Evolutionary conservation across 2,113 vertebrate species (phyloP).

Genomic region (Rhynchomys soricoides): DNA sequence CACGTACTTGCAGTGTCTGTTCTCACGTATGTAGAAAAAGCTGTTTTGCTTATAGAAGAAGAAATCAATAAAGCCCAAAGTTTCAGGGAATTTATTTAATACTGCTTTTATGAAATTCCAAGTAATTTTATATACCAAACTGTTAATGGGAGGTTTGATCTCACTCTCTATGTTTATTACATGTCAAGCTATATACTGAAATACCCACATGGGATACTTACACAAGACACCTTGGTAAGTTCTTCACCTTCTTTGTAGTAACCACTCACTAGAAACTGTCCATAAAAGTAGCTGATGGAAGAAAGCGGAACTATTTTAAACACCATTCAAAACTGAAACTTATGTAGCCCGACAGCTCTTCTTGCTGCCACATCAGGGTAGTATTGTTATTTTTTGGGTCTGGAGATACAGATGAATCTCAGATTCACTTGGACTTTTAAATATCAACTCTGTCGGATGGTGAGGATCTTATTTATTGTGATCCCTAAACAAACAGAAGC

Average conservation of each 20-base stretch:
- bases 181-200: neutral
- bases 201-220: neutral
- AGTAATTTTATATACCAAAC: neutral
- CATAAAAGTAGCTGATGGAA: neutral
- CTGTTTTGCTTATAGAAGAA: neutral
- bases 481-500: neutral
- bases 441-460: neutral
- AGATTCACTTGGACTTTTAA: constrained; percentile 25
- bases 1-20: neutral
- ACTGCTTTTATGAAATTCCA: constrained; percentile 10
- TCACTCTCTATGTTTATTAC: constrained; percentile 8
- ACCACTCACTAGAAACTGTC: neutral
- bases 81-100: constrained; percentile 31
- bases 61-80: neutral
- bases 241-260: constrained; percentile 27
- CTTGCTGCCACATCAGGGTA: neutral
- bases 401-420: neutral
- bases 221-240: neutral
- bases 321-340: neutral
- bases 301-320: constrained; percentile 3
- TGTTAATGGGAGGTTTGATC: neutral
- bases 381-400: neutral
- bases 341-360: neutral
- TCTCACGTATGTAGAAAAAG: neutral
- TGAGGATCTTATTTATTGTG: neutral